phyloP scores from a whole-genome alignment of 2,113 vertebrate genomes.

The Burhinus oedicnemus region DNA sequence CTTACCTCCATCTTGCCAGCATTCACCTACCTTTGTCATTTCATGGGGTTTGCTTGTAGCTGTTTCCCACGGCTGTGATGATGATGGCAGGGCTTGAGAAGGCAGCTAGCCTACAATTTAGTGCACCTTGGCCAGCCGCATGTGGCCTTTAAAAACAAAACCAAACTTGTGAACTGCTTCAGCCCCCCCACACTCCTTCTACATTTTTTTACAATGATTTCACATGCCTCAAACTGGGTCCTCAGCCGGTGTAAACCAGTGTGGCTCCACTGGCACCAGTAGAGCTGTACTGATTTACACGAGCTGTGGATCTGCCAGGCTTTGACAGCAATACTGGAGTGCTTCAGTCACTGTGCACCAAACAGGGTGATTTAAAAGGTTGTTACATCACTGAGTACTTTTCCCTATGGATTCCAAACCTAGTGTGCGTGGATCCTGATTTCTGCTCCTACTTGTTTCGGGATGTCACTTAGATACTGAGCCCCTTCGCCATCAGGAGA shows the following conservation, averaged over 20 bases:
- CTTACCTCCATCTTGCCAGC: neutral
- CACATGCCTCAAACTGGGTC: neutral
- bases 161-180: neutral
- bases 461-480: neutral
- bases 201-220: neutral
- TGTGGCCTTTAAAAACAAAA: neutral
- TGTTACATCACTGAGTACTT: neutral
- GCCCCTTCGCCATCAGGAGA: neutral
- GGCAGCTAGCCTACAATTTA: neutral
- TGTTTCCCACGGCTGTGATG: neutral
- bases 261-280: neutral
- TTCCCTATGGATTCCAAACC: neutral
- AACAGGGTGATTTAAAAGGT: neutral
- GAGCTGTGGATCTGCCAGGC: neutral
- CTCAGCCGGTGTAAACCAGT: neutral
- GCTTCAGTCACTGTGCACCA: neutral
- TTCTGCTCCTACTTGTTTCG: neutral
- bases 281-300: neutral
- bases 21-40: neutral
- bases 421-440: neutral
- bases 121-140: neutral
- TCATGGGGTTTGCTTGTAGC: neutral
- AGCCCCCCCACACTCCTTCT: rapidly evolving
- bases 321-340: neutral
- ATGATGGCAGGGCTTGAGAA: neutral